Evolutionary conservation across 53 echinoderm and acorn worm genomes (phyloP), one percentile per base, ranked within the genome.

Genomic region (Paracentrotus lividus): DNA sequence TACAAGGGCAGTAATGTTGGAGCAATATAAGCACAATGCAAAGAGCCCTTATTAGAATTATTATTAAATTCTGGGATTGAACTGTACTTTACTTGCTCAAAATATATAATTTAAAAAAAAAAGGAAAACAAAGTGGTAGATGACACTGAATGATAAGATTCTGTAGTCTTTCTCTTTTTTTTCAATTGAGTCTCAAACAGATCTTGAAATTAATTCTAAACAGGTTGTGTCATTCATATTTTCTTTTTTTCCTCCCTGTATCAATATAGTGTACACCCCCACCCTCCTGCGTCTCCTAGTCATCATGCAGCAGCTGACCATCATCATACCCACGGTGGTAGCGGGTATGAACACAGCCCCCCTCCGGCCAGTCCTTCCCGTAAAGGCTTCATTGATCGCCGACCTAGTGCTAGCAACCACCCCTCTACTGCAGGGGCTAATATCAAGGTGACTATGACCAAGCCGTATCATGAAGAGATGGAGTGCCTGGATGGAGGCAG

Each of bases 331-430:
- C 26, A 44, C 44, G 42, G 44, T 64, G 42, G 44, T 45, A 60
- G 67, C 87, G n/a, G 84, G 81, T 92, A 92, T 40, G 92, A 92
- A 29, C 38, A 92, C 72, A 94, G 94, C 58, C 95, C 95, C 42
- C 96, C 96, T 34, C 96, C 96, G 8, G 84, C 77, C 49, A 96
- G 95, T 29, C 95, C 96, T n/a, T 36, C 88, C 2, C 43, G 64
- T 27, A n/a, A n/a, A n/a, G 60, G 77, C 26, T 85, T 88, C 58
- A 60, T 94, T 20, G 52, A 95, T 64, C 72, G 96, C n/a, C 77
- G 92, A 23, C 92, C 77, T 10, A 92, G 92, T 77, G 43, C 38
- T 5, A 78, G 81, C 59, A 78, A 60, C 43, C 81, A 92, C 14
- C 78, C 76, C n/a, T 23, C 65, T 20, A 14, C 64, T 15, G 77